phyloP scores from a whole-genome alignment of 2,113 vertebrate species.

The Orientallactaga bullata region DNA sequence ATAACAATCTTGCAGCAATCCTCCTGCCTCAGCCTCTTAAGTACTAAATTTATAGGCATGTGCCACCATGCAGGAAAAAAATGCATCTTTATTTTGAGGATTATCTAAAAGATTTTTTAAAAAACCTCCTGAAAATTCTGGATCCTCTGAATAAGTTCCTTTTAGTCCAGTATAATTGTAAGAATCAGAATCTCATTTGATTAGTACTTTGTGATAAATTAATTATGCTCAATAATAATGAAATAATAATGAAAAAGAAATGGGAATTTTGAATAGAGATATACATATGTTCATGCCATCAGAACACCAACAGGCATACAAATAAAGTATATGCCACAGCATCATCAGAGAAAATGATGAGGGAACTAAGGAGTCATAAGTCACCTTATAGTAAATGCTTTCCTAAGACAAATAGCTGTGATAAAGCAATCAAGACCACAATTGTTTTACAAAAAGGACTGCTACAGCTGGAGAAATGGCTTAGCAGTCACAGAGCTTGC shows the following conservation, averaged over 20 bases:
- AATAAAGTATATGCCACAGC: not conserved
- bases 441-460: not conserved
- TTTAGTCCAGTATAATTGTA: not conserved
- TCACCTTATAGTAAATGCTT: not conserved
- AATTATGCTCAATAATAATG: not conserved
- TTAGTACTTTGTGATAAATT: not conserved
- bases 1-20: not conserved
- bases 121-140: not conserved
- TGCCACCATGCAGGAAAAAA: not conserved
- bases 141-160: not conserved
- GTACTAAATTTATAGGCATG: not conserved
- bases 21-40: not conserved
- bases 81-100: not conserved
- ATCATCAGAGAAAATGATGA: not conserved
- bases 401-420: not conserved
- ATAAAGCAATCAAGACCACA: not conserved
- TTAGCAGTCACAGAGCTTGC: no score
- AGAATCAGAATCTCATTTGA: not conserved
- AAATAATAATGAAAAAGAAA: conserved; percentile 6
- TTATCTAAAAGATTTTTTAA: not conserved
- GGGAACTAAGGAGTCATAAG: not conserved
- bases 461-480: not conserved
- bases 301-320: not conserved
- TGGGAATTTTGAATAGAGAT: not conserved
- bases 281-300: not conserved